A percentile compares a stretch with the other conserved stretches of the same genome.
Conservation (phyloP, 2,888 invertebrate species). For the Omphaloscelis lunosa region DNA sequence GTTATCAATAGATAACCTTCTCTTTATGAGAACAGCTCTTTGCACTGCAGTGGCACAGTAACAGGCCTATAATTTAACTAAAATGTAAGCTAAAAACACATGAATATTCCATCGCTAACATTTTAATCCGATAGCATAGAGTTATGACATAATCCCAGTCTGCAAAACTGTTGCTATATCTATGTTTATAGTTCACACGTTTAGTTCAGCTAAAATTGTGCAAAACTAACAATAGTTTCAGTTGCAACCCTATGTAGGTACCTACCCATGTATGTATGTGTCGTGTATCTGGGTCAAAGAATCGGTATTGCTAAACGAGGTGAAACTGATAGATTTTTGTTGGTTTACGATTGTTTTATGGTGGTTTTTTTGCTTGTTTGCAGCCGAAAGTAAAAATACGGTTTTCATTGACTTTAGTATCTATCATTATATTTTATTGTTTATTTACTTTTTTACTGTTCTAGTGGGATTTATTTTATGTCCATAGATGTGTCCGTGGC, state of each 20-base stretch:
- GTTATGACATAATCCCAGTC: constrained; percentile 58
- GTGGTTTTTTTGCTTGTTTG: constrained; percentile 2
- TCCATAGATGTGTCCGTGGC: too few relatives aligned
- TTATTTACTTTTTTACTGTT: too few relatives aligned
- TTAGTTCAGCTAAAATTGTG: constrained; percentile 46
- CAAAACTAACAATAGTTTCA: constrained; percentile 31
- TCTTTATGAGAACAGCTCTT: neutral
- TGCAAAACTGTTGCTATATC: constrained; percentile 36
- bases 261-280: constrained; percentile 11
- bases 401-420: too few relatives aligned
- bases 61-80: constrained; percentile 13
- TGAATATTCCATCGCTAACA: constrained; percentile 58
- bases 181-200: constrained; percentile 32
- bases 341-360: neutral
- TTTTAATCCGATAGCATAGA: constrained; percentile 56
- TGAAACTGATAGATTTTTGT: constrained; percentile 21
- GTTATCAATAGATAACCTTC: neutral
- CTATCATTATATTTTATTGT: too few relatives aligned
- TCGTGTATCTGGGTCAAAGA: constrained; percentile 43
- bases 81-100: constrained; percentile 37
- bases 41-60: neutral
- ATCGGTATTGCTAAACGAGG: constrained; percentile 17
- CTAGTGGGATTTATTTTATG: too few relatives aligned
- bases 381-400: too few relatives aligned
- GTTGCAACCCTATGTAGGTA: constrained; percentile 6